Evolutionary conservation across 1,140 invertebrate species (phyloP).

Genomic region (Drosophila miranda): DNA sequence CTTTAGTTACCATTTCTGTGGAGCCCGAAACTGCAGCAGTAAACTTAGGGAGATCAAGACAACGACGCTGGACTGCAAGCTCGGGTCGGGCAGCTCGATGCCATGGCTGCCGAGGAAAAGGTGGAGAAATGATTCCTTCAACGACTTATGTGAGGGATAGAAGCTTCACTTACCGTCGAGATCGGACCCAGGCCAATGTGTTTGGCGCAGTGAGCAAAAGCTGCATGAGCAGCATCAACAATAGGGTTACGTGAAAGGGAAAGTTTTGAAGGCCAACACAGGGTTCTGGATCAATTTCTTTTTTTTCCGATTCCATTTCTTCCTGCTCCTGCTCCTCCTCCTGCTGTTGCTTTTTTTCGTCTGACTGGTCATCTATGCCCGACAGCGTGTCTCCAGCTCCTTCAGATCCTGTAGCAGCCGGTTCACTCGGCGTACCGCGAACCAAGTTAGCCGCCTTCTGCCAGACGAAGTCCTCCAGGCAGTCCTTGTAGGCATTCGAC

Average conservation of each 20-base stretch:
- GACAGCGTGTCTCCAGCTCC: not conserved
- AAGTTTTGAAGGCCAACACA: slow-evolving; percentile 67
- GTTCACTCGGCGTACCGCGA: not conserved
- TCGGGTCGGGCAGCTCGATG: slow-evolving; percentile 66
- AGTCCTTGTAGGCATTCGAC: slow-evolving; percentile 89
- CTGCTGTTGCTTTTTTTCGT: slow-evolving; percentile 2
- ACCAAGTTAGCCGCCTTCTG: slow-evolving; percentile 81
- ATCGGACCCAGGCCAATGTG: slow-evolving; percentile 85
- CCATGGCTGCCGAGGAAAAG: slow-evolving; percentile 26
- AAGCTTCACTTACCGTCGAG: slow-evolving; percentile 86
- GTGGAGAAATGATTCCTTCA: not conserved
- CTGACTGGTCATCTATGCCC: not conserved
- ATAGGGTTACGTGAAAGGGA: slow-evolving; percentile 85
- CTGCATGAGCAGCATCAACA: slow-evolving; percentile 84
- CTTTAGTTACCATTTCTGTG: slow-evolving; percentile 73
- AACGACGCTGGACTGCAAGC: slow-evolving; percentile 47
- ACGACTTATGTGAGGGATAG: not conserved
- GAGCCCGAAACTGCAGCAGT: slow-evolving; percentile 67
- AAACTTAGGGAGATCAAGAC: slow-evolving; percentile 53
- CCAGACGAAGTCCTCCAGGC: slow-evolving; percentile 86
- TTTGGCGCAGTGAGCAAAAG: slow-evolving; percentile 84
- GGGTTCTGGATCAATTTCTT: slow-evolving; percentile 10
- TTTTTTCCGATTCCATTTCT: not conserved
- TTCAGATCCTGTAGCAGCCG: not conserved
- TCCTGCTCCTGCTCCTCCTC: slow-evolving; percentile 1